Base-by-base conservation (phyloP, 2,113 vertebrate species). In the Eurypyga helias region DNA sequence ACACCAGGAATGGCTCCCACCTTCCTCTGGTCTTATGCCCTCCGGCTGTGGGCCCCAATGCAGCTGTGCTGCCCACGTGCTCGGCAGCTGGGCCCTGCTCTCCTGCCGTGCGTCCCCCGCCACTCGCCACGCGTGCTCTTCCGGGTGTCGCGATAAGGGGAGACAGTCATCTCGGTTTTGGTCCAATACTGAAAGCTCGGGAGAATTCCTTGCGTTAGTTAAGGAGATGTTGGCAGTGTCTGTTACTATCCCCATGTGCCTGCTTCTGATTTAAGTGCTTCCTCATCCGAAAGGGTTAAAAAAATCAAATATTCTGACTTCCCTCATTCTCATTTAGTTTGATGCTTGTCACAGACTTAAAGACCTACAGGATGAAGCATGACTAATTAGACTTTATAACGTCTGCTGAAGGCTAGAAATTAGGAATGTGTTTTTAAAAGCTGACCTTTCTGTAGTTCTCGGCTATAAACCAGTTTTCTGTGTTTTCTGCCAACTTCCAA, bases 371-470 rank as follows among this genome's bases (percentile, higher is more conserved):
- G 83, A 87, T 78, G 66, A 91, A 95, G 83, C 70, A 54, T 95
- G 91, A 93, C 69, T 95, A 83, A 91, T 97, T 64, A 82, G 83
- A 87, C 86, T 94, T 87, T 29, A 54, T 57, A 57, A 81, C 90
- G 66, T 83, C 60, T 94, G 77, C 73, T 75, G 57, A 89, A 91
- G 78, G 61, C 70, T 82, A 85, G 62, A 96, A 91, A 94, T 94
- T 61, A 72, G 52, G 61, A 91, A 76, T 48, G 26, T 69, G 26
- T 90, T 96, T 91, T 92, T 45, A 76, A 89, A 96, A 89, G 62
- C 41, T 93, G 89, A 67, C 57, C 25, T 82, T 96, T 92, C 48
- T 95, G 64, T 78, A 87, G 36, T 80, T 89, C 57, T 91, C 34
- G 2, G 51, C 85, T 75, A 7, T 58, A 95, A 94, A 86, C 19